Evolutionary conservation across 2,888 invertebrate species (phyloP), one percentile per base, ranked within the genome.

Genomic region (Apoderus coryli): DNA sequence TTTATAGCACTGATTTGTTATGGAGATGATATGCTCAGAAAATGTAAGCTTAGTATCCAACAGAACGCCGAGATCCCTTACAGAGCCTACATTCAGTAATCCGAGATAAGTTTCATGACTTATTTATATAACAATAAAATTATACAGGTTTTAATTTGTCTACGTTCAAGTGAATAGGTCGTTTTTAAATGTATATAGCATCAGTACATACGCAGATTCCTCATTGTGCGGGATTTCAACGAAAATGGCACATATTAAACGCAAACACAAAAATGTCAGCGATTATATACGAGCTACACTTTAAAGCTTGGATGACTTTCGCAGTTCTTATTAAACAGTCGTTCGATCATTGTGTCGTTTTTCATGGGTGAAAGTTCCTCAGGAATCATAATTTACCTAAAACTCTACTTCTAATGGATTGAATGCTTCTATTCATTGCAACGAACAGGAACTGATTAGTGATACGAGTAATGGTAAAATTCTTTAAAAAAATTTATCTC

Each of bases 391-490:
- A 31, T 16, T 27, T 34, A 13, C 31, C 22, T 3, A 31, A 31
- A 26, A 32, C 2, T 9, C 31, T 34, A 6, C 16, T 32, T 16
- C 16, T 34, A 7, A 16, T 35, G 10, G 35, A 35, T 24, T n/a
- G n/a, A 35, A 32, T 32, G 32, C 32, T 13, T 32, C 25, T 12
- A 32, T 31, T 13, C 35, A 35, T 28, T 22, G 32, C 9, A 34
- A n/a, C 16, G 24, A 26, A 34, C 3, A 19, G 9, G 22, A 36
- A 34, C 19, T 36, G 29, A 35, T 10, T 12, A 29, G 26, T 16
- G 32, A 28, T 23, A n/a, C n/a, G n/a, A n/a, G n/a, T n/a, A 29
- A 32, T 33, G 22, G 34, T n/a, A 24, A 35, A 10, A 35, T 35
- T 23, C 16, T 22, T 14, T 14, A 26, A 7, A 15, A 27, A 14